phyloP scores from a whole-genome alignment of 2,113 vertebrate genomes.

The Urocitellus parryii region DNA sequence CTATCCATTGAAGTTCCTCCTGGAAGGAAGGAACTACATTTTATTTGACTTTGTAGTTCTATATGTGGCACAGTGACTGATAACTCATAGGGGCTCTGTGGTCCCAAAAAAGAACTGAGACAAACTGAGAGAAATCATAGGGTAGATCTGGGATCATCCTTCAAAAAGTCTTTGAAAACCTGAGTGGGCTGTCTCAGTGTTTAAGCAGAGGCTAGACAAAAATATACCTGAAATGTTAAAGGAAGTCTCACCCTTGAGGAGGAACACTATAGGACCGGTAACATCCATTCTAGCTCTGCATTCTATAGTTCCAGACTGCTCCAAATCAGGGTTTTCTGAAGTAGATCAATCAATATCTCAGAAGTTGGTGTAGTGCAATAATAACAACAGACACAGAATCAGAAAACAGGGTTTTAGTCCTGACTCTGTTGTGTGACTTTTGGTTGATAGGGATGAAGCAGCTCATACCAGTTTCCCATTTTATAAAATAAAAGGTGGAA shows the following conservation, averaged over 20 bases:
- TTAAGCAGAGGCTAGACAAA: not conserved
- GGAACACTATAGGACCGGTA: accelerated
- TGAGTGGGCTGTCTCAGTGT: not conserved
- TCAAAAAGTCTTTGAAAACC: not conserved
- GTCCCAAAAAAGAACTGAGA: not conserved
- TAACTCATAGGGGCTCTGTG: not conserved
- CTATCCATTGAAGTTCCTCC: not conserved
- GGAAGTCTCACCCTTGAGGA: not conserved
- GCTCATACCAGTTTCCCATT: not conserved
- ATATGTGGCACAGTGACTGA: not conserved
- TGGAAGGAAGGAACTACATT: not conserved
- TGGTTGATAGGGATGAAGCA: not conserved
- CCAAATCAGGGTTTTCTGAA: not conserved
- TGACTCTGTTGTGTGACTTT: not conserved
- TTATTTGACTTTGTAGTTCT: not conserved
- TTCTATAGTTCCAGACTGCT: not conserved
- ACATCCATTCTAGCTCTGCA: not conserved
- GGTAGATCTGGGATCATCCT: not conserved
- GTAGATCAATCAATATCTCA: not conserved
- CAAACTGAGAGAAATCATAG: not conserved
- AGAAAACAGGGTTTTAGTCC: not conserved
- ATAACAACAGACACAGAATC: accelerated
- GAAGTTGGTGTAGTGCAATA: not conserved
- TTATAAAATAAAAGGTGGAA: not conserved
- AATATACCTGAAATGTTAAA: not conserved